A percentile compares a stretch with the other conserved stretches of the same genome.
phyloP scores from a whole-genome alignment of 2,113 vertebrate species.

The Ictalurus punctatus region DNA sequence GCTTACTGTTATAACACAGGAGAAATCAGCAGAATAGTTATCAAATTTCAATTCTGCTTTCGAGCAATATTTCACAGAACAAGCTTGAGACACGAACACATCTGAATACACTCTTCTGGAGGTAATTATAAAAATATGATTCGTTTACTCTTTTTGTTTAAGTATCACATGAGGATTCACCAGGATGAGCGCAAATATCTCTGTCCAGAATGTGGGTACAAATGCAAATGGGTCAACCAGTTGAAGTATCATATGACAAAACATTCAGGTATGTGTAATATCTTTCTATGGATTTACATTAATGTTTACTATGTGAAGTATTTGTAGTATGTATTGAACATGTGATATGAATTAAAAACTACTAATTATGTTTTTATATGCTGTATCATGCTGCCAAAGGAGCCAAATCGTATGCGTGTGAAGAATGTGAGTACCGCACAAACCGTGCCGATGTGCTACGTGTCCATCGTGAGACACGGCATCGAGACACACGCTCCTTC shows the following conservation, averaged over 20 bases:
- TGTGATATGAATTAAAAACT: background rate
- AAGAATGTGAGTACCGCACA: slow-evolving; percentile 89
- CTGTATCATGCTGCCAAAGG: slow-evolving; percentile 67
- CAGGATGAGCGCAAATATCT: slow-evolving; percentile 94
- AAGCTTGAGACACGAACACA: background rate
- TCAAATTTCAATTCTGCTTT: background rate
- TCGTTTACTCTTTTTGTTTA: background rate
- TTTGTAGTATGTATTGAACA: background rate
- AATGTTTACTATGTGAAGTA: background rate
- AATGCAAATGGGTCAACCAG: slow-evolving; percentile 98
- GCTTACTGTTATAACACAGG: background rate
- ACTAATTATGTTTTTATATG: background rate
- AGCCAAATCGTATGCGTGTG: slow-evolving; percentile 85
- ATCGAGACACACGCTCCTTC: slow-evolving; percentile 84
- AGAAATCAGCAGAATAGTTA: background rate
- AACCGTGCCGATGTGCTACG: slow-evolving; percentile 90
- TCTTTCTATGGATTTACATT: background rate
- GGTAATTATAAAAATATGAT: background rate
- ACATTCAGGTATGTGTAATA: slow-evolving; percentile 82
- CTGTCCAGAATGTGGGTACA: slow-evolving; percentile 95
- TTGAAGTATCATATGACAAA: slow-evolving; percentile 99
- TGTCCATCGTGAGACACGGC: slow-evolving; percentile 85
- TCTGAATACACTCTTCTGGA: background rate
- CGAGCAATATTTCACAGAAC: background rate
- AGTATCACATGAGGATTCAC: slow-evolving; percentile 98